Evolutionary conservation across 1,140 invertebrate species (phyloP).

Genomic region (Aporrectodea caliginosa): DNA sequence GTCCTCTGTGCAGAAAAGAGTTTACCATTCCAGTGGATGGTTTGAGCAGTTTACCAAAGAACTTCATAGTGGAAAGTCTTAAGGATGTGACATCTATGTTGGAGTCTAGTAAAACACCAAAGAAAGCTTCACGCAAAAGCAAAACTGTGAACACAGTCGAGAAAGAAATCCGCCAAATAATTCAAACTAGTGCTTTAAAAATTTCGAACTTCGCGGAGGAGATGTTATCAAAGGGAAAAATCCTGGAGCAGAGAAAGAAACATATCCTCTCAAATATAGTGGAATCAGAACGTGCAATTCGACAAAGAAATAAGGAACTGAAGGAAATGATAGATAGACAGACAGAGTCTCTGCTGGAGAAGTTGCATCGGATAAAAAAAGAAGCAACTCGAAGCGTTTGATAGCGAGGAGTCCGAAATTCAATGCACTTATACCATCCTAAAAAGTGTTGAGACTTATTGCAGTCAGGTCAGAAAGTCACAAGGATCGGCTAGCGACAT

Average conservation of each 20-base stretch:
- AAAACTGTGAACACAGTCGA: neutral
- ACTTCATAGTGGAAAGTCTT: neutral
- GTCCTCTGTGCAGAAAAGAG: neutral
- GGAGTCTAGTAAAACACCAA: neutral
- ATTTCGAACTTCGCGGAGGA: neutral
- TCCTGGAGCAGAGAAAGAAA: neutral
- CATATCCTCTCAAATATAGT: neutral
- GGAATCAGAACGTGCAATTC: neutral
- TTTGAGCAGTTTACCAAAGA: neutral
- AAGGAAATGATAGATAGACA: neutral
- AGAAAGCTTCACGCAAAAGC: neutral
- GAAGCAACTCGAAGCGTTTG: neutral
- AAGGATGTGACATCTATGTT: neutral
- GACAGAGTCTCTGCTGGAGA: neutral
- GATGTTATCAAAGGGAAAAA: neutral
- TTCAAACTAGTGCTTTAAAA: neutral
- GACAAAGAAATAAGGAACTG: neutral
- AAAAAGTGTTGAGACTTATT: neutral
- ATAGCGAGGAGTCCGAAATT: neutral
- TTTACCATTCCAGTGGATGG: neutral
- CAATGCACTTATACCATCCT: neutral
- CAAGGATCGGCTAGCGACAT: neutral
- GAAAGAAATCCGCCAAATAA: neutral
- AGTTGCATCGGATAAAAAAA: neutral
- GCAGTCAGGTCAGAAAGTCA: neutral